Conservation (phyloP, 2,113 vertebrate genomes). For the Shinisaurus crocodilurus region DNA sequence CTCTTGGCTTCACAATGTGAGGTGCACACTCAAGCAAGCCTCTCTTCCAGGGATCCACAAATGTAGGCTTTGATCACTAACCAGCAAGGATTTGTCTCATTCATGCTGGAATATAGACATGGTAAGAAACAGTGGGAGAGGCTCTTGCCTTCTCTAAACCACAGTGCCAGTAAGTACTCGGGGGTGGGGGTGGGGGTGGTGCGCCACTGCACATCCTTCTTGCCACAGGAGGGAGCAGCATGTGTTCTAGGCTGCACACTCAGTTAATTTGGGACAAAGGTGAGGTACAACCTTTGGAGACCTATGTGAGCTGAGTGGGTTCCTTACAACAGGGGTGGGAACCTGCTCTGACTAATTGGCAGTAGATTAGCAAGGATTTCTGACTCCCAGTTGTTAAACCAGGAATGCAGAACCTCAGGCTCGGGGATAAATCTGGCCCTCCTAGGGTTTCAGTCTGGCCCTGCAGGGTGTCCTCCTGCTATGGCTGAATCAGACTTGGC, state of each 20-base stretch:
- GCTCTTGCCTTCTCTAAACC: neutral
- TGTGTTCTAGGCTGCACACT: neutral
- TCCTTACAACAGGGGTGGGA: neutral
- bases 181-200: neutral
- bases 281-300: neutral
- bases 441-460: no score
- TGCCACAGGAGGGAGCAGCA: neutral
- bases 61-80: neutral
- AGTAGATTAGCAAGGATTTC: neutral
- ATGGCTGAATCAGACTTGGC: no score
- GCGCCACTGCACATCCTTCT: neutral
- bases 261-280: neutral
- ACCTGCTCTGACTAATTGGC: neutral
- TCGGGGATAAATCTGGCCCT: no score
- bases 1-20: neutral
- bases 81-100: neutral
- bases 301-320: neutral
- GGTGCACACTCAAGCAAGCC: neutral
- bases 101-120: neutral
- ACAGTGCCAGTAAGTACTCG: neutral
- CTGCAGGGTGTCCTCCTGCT: no score
- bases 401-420: neutral
- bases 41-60: neutral
- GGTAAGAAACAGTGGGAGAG: neutral
- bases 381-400: neutral